Evolutionary conservation across 1,140 invertebrate species (phyloP).

Genomic region (Fopius arisanus): DNA sequence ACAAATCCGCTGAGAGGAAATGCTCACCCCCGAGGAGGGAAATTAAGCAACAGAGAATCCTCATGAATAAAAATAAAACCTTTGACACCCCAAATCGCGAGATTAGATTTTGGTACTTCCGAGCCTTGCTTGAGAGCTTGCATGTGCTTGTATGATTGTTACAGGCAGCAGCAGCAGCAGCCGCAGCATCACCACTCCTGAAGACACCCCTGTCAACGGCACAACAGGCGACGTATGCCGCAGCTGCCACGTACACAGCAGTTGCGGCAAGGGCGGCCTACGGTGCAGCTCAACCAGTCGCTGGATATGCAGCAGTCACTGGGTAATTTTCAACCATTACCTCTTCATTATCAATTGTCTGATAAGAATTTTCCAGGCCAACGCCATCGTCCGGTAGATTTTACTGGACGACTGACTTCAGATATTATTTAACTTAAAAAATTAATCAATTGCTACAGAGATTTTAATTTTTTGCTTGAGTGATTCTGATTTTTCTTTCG

Average conservation of each 20-base stretch:
- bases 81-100: conserved; percentile 28
- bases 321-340: conserved; percentile 65
- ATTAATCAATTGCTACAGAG: no score
- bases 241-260: conserved; percentile 82
- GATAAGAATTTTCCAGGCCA: no score
- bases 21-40: no score
- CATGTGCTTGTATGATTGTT: conserved; percentile 63
- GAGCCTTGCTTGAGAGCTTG: conserved; percentile 47
- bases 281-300: conserved; percentile 71
- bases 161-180: conserved; percentile 64
- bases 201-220: conserved; percentile 74
- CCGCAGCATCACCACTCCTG: conserved; percentile 73
- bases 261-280: conserved; percentile 81
- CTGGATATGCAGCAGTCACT: conserved; percentile 73
- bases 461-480: no score
- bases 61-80: no score
- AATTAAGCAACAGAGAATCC: no score
- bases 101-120: conserved; percentile 37
- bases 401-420: no score
- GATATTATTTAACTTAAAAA: no score
- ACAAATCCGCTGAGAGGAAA: no score
- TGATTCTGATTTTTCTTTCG: no score
- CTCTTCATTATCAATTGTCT: no score
- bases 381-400: no score
- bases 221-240: conserved; percentile 80